Percentiles rank a stretch among this genome's conserved stretches.
These are phyloP conservation scores for Bembecia ichneumoniformis DNA, from an alignment of 2,888 invertebrate genomes.

Conservation along the genomic window DNA sequence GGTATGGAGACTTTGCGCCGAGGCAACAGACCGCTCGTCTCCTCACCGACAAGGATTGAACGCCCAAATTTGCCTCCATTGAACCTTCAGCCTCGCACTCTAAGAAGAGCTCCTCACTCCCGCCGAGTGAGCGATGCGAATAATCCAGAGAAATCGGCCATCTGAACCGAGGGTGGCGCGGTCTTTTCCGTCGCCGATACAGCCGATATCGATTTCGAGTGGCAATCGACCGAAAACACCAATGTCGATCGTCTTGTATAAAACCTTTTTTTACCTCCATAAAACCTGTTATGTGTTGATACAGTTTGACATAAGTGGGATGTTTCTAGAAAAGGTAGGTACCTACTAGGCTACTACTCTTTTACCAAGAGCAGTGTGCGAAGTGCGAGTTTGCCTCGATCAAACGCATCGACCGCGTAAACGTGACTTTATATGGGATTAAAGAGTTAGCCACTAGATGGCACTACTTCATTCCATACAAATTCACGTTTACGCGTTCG, in stretches of 20 bases:
- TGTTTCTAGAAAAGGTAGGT: too few species aligned
- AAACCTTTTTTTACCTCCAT: conserved; percentile 13
- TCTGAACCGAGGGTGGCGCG: conserved; percentile 70
- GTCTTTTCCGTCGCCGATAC: conserved; percentile 69
- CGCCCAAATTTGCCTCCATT: conserved; percentile 85
- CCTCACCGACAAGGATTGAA: conserved; percentile 86
- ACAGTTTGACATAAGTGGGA: too few species aligned
- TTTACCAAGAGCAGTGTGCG: too few species aligned
- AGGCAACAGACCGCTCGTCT: conserved; percentile 77
- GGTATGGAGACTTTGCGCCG: conserved; percentile 63
- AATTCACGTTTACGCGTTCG: too few species aligned
- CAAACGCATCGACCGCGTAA: too few species aligned
- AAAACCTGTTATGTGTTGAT: too few species aligned
- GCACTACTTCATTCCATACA: too few species aligned
- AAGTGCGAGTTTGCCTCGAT: too few species aligned
- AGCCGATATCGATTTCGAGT: conserved; percentile 58
- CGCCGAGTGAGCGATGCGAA: conserved; percentile 66
- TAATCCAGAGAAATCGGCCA: conserved; percentile 59
- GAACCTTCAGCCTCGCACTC: conserved; percentile 74
- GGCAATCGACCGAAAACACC: conserved; percentile 44
- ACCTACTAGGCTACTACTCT: too few species aligned
- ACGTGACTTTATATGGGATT: too few species aligned
- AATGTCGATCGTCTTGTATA: conserved; percentile 60
- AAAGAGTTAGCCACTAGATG: too few species aligned
- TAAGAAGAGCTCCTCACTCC: conserved; percentile 63